Conservation (phyloP, 2,888 invertebrate genomes). For the Philereme transversata region DNA sequence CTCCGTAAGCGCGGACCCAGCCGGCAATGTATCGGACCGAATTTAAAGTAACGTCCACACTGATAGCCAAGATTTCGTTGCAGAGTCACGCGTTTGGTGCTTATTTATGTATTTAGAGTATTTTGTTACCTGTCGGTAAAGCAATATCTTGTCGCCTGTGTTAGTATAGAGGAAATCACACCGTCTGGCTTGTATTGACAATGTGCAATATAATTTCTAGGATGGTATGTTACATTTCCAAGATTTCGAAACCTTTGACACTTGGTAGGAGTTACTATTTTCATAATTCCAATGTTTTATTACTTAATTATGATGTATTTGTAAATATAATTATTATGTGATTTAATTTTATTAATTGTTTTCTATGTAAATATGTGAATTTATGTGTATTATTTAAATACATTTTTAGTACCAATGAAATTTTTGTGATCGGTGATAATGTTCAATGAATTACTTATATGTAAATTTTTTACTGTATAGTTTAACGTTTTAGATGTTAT, state of each 20-base stretch:
- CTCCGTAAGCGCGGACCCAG: slow-evolving; percentile 44
- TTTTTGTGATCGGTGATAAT: slow-evolving; percentile 67
- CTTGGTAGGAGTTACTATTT: slow-evolving; percentile 41
- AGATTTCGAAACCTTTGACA: slow-evolving; percentile 35
- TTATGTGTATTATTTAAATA: slow-evolving; percentile 69
- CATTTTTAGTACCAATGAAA: slow-evolving; percentile 65
- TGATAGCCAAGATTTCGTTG: slow-evolving; percentile 56
- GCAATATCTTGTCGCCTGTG: slow-evolving; percentile 57
- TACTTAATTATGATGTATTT: slow-evolving; percentile 49
- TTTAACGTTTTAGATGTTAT: slow-evolving; percentile 65
- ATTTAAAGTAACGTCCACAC: slow-evolving; percentile 66
- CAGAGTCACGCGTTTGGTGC: slow-evolving; percentile 75
- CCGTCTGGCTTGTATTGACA: slow-evolving; percentile 62
- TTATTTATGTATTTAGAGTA: slow-evolving; percentile 60
- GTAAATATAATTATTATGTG: slow-evolving; percentile 75
- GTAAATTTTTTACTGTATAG: slow-evolving; percentile 73
- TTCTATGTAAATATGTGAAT: slow-evolving; percentile 79
- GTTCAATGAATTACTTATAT: slow-evolving; percentile 71
- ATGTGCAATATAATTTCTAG: slow-evolving; percentile 52
- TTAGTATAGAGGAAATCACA: slow-evolving; percentile 51
- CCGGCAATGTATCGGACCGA: slow-evolving; percentile 64
- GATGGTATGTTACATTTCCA: slow-evolving; percentile 31
- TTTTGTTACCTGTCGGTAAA: slow-evolving; percentile 48
- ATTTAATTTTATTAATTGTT: slow-evolving; percentile 66
- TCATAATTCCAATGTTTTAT: slow-evolving; percentile 33